Percentiles rank a stretch among this genome's conserved stretches.
These are phyloP conservation scores for Eidolon dupreanum DNA, from an alignment of 2,797 vertebrate species.

Conservation along the genomic window DNA sequence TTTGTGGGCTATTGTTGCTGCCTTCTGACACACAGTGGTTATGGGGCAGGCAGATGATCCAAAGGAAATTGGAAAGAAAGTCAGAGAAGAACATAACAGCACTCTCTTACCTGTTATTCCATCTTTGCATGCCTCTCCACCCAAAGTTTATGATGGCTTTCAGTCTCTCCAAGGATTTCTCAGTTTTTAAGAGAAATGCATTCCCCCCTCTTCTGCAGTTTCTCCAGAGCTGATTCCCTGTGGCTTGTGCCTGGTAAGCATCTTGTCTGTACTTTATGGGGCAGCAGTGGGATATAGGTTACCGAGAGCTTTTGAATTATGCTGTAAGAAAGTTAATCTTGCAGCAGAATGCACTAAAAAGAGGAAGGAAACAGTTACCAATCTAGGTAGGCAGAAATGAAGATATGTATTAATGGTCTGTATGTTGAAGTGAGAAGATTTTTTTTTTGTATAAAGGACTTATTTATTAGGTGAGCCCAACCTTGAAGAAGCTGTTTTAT, in stretches of 20 bases:
- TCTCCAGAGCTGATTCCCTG: neutral
- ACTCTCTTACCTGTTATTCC: neutral
- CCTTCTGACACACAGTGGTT: neutral
- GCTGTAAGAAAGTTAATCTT: slow-evolving; percentile 6
- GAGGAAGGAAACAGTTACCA: neutral
- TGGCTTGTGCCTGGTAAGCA: neutral
- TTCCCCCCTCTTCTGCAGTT: neutral
- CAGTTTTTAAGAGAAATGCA: neutral
- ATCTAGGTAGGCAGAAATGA: neutral
- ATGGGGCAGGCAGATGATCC: neutral
- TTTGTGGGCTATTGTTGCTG: neutral
- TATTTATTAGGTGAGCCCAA: neutral
- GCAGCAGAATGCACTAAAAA: neutral
- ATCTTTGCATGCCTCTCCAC: no score
- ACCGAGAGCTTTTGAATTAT: neutral
- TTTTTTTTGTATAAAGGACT: neutral
- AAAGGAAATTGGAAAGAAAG: neutral
- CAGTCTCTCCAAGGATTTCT: neutral
- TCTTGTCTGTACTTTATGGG: neutral
- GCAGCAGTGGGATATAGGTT: neutral
- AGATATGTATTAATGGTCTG: neutral
- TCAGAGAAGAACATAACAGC: neutral
- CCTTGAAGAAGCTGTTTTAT: neutral
- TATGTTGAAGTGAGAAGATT: neutral
- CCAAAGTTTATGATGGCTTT: neutral